Evolutionary conservation across 1,140 invertebrate species (phyloP).

Genomic region (Diachasma alloeum): DNA sequence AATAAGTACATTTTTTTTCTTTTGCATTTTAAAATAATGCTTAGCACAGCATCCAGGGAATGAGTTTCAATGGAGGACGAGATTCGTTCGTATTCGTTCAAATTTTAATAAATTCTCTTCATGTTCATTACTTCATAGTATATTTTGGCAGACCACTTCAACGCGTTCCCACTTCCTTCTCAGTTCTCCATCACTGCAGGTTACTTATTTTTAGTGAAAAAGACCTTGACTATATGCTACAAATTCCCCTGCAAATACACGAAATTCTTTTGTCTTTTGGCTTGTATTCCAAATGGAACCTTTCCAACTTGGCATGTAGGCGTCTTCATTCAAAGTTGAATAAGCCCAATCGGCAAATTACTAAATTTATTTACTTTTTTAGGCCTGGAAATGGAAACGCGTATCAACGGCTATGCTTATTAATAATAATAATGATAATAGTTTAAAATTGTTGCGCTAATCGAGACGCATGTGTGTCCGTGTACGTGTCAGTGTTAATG

Average conservation of each 20-base stretch:
- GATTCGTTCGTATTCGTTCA: background rate
- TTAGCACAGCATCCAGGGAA: background rate
- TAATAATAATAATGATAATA: constrained; percentile 2
- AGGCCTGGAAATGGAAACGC: constrained; percentile 4
- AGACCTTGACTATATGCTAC: background rate
- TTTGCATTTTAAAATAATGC: background rate
- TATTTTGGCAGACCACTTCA: constrained; percentile 8
- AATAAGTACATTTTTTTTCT: constrained; percentile 24
- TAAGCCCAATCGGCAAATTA: background rate
- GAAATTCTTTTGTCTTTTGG: constrained; percentile 12
- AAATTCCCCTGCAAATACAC: background rate
- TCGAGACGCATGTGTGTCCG: background rate
- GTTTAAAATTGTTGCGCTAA: background rate
- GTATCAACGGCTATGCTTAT: background rate
- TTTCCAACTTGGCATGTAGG: background rate
- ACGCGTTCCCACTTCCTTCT: constrained; percentile 9
- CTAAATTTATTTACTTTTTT: background rate
- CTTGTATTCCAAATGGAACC: constrained; percentile 7
- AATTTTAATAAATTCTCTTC: background rate
- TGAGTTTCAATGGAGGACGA: constrained; percentile 15
- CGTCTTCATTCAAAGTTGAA: background rate
- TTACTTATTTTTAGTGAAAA: background rate
- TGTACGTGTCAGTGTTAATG: constrained; percentile 1
- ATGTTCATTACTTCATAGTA: background rate
- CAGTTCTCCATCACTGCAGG: background rate